Percentiles rank a stretch among this genome's conserved stretches.
Evolutionary conservation across 1,140 invertebrate genomes (phyloP).

Genomic region (Drosophila micromelanica): DNA sequence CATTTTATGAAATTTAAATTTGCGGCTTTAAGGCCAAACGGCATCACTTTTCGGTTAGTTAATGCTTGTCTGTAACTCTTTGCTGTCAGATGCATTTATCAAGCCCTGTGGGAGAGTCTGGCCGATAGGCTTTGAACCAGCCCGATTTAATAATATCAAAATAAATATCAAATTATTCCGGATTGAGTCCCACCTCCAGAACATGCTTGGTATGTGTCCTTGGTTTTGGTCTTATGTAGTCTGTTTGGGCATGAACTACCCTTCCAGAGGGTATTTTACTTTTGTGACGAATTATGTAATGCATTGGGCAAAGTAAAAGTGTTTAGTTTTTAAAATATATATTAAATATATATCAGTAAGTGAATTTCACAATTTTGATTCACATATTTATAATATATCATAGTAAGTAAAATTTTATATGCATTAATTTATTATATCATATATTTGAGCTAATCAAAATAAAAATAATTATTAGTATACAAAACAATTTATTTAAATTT

Average conservation of each 20-base stretch:
- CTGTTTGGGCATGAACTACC: neutral
- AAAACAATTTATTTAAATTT: no score
- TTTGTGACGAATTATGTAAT: neutral
- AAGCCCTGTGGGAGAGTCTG: neutral
- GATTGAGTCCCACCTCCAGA: neutral
- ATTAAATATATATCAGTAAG: no score
- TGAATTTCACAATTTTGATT: no score
- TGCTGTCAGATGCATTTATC: conserved; percentile 19
- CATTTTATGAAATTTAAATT: conserved; percentile 1
- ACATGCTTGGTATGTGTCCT: neutral
- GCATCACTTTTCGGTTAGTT: conserved; percentile 1
- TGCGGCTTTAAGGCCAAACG: conserved; percentile 5
- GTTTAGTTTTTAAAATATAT: no score
- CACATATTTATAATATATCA: no score
- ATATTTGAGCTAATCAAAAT: no score
- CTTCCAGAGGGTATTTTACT: neutral
- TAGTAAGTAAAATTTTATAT: no score
- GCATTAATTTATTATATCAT: no score
- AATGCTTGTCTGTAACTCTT: neutral
- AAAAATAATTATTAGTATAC: no score
- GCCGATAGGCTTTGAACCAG: neutral
- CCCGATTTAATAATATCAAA: conserved; percentile 27
- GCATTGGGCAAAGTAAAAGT: neutral
- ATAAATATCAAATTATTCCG: conserved; percentile 29
- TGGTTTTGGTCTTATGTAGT: neutral